Evolutionary conservation across 2,797 vertebrate genomes (phyloP), one percentile per base, ranked within the genome.

Genomic region (Thalassophryne amazonica): DNA sequence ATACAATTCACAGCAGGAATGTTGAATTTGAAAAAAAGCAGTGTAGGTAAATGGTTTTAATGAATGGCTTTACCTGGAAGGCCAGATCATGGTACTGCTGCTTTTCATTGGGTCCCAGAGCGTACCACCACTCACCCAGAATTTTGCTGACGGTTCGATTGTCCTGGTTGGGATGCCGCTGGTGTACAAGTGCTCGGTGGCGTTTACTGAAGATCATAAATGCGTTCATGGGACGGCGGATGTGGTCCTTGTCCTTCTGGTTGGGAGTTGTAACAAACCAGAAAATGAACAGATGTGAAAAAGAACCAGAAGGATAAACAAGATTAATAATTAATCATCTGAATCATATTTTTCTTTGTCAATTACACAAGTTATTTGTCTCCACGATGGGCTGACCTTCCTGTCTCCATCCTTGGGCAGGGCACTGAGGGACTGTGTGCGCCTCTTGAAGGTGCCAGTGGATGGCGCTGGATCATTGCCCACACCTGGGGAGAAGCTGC

Each of bases 171-270:
- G 95, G 95, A 61, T 96, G 94, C 9, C 94, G 89, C 83, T 96
- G 94, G 80, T 96, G 94, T 35, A 97, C 95, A 63, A 95, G 86
- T 7, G 93, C 94, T 27, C 95, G 90, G 77, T 96, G 95, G 6
- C 95, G 87, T 80, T 97, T 97, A 53, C 94, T 95, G 71, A 97
- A 97, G 84, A 97, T 96, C 95, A 97, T 95, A 79, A 97, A 96
- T 1, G 95, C 94, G 0, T 96, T 96, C 95, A 96, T 97, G 22
- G 95, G 95, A 22, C 95, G 85, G 5, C 94, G 93, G 62, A 96
- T 95, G 55, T 96, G 94, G 70, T 96, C 94, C 70, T 96, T 96
- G 69, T 96, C 94, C 56, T 94, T 89, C 94, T 96, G 71, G 11
- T 11, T 30, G 21, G 7, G 13, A 21, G n/a, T n/a, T n/a, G n/a